phyloP scores from a whole-genome alignment of 2,888 invertebrate genomes.

The Calameuta idolon region DNA sequence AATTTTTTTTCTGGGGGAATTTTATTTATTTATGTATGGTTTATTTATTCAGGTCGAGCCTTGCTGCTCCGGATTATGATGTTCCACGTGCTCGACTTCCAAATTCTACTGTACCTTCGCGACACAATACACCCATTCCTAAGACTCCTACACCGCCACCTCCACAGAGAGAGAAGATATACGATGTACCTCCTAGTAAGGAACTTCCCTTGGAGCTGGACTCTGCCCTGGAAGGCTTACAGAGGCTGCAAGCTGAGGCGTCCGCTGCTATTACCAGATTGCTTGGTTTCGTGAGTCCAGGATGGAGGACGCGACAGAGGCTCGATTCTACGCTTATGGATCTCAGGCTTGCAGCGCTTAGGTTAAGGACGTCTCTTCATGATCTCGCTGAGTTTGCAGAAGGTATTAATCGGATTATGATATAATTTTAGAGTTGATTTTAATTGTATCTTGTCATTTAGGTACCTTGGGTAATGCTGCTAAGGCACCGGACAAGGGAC shows the following conservation, averaged over 20 bases:
- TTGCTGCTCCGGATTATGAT: constrained; percentile 78
- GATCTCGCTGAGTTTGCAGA: constrained; percentile 91
- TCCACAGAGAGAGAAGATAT: constrained; percentile 66
- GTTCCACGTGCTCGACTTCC: constrained; percentile 71
- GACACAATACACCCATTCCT: constrained; percentile 51
- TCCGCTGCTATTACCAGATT: constrained; percentile 84
- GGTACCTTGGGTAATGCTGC: constrained; percentile 85
- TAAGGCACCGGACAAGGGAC: constrained; percentile 82
- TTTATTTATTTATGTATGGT: not conserved
- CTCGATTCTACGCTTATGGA: constrained; percentile 85
- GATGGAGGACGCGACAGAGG: constrained; percentile 85
- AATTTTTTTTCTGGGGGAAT: not conserved
- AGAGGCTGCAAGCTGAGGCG: constrained; percentile 82
- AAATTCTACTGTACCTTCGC: constrained; percentile 49
- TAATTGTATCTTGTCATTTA: constrained; percentile 19
- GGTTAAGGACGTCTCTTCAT: constrained; percentile 83
- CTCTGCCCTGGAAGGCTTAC: constrained; percentile 81
- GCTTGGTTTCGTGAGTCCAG: constrained; percentile 81
- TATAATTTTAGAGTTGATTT: not conserved
- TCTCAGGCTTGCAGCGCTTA: constrained; percentile 82
- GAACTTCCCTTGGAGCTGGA: constrained; percentile 80
- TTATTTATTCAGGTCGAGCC: constrained; percentile 61
- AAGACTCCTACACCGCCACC: constrained; percentile 33
- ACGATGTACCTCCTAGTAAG: constrained; percentile 75
- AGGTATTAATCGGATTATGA: constrained; percentile 66